These are phyloP conservation scores for Solea solea DNA, from an alignment of 2,113 vertebrate genomes.

Conservation along the genomic window DNA sequence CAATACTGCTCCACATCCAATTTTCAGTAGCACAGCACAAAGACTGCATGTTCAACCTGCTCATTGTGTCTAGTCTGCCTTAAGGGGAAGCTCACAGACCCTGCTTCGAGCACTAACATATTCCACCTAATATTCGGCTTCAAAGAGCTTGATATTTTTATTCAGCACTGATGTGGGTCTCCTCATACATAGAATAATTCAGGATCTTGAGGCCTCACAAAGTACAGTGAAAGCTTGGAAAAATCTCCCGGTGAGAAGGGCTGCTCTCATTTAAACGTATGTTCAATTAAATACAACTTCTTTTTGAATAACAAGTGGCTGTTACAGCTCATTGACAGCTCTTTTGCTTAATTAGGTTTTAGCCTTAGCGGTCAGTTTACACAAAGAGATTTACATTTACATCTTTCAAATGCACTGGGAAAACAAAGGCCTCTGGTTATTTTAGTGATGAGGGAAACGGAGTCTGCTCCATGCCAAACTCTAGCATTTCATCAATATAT, in stretches of 20 bases:
- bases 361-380: not conserved
- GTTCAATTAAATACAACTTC: slow-evolving; percentile 11
- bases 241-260: not conserved
- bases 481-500: not conserved
- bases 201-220: not conserved
- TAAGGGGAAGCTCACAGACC: slow-evolving; percentile 1
- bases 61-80: not conserved
- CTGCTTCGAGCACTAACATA: not conserved
- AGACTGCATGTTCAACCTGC: not conserved
- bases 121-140: not conserved
- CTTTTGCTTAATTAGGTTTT: slow-evolving; percentile 8
- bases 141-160: slow-evolving; percentile 7
- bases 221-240: not conserved
- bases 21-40: not conserved
- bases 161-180: not conserved
- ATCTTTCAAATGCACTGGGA: not conserved
- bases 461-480: not conserved
- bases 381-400: not conserved
- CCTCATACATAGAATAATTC: not conserved
- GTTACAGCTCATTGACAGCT: not conserved
- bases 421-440: not conserved
- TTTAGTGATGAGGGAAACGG: not conserved
- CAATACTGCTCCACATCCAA: not conserved
- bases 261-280: slow-evolving; percentile 21
- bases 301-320: slow-evolving; percentile 21